Evolutionary conservation across 2,888 invertebrate genomes (phyloP), one percentile per base, ranked within the genome.

Genomic region (Andrena bicolor): DNA sequence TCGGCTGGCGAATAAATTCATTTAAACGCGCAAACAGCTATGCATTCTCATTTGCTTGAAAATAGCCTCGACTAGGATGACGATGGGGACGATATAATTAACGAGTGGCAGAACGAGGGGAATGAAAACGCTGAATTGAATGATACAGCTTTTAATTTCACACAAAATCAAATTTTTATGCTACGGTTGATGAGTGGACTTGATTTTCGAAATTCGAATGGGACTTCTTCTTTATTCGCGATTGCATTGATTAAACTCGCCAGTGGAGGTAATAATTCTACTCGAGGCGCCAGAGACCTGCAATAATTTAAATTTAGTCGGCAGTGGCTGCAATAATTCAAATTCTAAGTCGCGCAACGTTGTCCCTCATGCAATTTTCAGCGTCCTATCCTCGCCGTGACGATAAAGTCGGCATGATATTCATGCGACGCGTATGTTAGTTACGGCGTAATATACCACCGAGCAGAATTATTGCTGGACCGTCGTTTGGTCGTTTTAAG

Each of bases 21-120:
- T 81, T 78, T 69, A 53, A 74, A 70, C 73, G 69, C 58, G 26
- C 70, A 32, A 70, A 74, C 58, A 56, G 51, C 73, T 74, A 20
- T 70, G 73, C 73, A 64, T 51, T 74, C 73, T 73, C 74, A 49
- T 81, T 81, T 81, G 64, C 69, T 28, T 79, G 80, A 71, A 80
- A 70, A 75, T 74, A 58, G 80, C 61, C 48, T 56, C 30, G 71
- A 32, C 35, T 23, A 23, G 32, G n/a, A 7, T 35, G 61, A 75
- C 75, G 71, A 71, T 71, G 70, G 49, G 74, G 20, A 61, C 71
- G 2, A 75, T 48, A 41, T 71, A 75, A 82, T 80, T 80, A 81
- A 81, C 20, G 51, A 48, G 68, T 6, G 28, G 35, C n/a, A 2
- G 30, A 58, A 13, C 16, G 73, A 32, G 28, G 68, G 58, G 73